These are phyloP conservation scores for Sphenopsis melanotis DNA, from an alignment of 2,797 vertebrate genomes.

Conservation along the genomic window DNA sequence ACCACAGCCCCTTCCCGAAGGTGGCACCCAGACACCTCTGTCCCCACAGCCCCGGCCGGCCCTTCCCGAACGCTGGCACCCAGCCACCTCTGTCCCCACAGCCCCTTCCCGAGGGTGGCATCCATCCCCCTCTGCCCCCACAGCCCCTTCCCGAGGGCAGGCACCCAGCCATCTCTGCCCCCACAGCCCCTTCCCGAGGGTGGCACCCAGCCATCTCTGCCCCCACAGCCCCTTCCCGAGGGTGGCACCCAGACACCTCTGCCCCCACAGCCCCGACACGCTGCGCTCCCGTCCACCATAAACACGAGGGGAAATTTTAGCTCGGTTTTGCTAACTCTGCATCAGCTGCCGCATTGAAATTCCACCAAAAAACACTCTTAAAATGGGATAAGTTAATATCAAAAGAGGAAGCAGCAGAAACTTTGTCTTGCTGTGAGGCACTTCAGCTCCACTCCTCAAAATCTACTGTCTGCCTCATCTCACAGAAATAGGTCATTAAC, in stretches of 20 bases:
- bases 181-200: too few relatives aligned
- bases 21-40: too few relatives aligned
- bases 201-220: too few relatives aligned
- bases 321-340: not conserved
- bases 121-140: too few relatives aligned
- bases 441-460: not conserved
- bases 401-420: not conserved
- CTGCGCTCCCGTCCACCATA: not conserved
- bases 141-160: too few relatives aligned
- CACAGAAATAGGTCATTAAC: not conserved
- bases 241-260: not conserved
- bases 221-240: accelerated
- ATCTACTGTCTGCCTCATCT: not conserved
- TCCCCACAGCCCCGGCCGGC: too few relatives aligned
- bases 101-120: too few relatives aligned
- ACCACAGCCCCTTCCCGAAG: too few relatives aligned
- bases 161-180: not conserved
- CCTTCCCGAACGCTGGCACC: too few relatives aligned
- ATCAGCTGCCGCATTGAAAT: not conserved
- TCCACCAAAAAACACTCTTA: not conserved
- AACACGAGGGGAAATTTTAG: not conserved
- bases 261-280: not conserved
- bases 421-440: not conserved
- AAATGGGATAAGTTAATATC: not conserved
- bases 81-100: too few relatives aligned